Percentiles rank a stretch among this genome's conserved stretches.
Evolutionary conservation across 2,797 vertebrate genomes (phyloP).

Genomic region (Alexandromys oeconomus): DNA sequence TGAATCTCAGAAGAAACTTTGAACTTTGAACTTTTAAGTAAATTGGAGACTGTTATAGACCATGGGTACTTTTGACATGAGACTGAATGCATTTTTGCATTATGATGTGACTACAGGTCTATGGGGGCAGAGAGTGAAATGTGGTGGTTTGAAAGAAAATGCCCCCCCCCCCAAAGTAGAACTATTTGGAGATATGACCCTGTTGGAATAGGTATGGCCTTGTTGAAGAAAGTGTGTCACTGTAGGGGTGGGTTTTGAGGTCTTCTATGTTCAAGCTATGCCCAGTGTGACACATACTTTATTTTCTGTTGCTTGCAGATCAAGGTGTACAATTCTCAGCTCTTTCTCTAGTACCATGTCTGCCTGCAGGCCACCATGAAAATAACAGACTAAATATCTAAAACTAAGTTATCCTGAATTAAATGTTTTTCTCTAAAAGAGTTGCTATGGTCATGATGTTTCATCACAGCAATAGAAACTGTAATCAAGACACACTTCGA

Average conservation of each 20-base stretch:
- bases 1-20: background rate
- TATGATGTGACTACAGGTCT: background rate
- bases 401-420: background rate
- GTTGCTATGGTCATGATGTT: background rate
- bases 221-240: background rate
- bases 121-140: background rate
- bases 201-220: background rate
- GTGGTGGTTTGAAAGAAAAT: background rate
- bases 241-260: background rate
- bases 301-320: background rate
- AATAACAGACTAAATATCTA: background rate
- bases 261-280: background rate
- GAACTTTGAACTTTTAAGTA: background rate
- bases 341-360: background rate
- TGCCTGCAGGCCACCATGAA: background rate
- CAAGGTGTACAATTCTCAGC: background rate
- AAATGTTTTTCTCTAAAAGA: background rate
- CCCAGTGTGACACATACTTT: background rate
- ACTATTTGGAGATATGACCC: background rate
- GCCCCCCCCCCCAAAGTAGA: fast-evolving
- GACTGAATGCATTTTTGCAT: background rate
- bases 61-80: background rate
- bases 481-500: background rate
- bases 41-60: background rate
- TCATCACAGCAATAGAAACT: background rate